A percentile compares a stretch with the other conserved stretches of the same genome.
These are phyloP conservation scores for Bombus superbus DNA, from an alignment of 1,140 invertebrate species.

Conservation along the genomic window DNA sequence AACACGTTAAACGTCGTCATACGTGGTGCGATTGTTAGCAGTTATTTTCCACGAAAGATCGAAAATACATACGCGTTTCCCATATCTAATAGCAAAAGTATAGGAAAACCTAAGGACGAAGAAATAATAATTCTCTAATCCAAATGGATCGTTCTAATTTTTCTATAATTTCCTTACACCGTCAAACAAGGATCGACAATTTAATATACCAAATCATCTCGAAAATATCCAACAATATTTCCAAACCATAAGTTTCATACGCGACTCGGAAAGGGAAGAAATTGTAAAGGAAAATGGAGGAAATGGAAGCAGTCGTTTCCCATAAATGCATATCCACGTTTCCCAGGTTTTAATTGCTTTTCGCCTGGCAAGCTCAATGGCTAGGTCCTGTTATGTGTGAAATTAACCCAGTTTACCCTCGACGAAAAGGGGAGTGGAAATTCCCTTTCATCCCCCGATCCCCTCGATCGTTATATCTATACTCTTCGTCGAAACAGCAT, in stretches of 20 bases:
- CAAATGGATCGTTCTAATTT: not conserved
- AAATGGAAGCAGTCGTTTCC: slow-evolving; percentile 12
- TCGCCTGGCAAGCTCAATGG: slow-evolving; percentile 62
- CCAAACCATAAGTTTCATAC: not conserved
- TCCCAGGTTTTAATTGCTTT: slow-evolving; percentile 70
- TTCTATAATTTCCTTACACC: too few relatives aligned
- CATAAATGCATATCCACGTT: slow-evolving; percentile 9
- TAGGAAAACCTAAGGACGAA: not conserved
- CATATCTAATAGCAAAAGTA: not conserved
- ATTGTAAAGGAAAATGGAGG: not conserved
- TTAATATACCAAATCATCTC: too few relatives aligned
- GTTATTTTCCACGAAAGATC: not conserved
- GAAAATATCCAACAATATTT: not conserved
- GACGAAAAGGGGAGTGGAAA: slow-evolving; percentile 28
- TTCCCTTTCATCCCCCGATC: slow-evolving; percentile 40
- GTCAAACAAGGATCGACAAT: not conserved
- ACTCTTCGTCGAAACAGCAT: not conserved
- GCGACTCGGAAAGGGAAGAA: not conserved
- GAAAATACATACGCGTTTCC: not conserved
- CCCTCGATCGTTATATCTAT: not conserved
- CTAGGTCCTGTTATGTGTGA: slow-evolving; percentile 58
- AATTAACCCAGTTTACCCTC: slow-evolving; percentile 70
- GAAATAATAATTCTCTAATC: not conserved
- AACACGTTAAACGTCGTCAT: not conserved
- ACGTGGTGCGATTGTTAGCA: not conserved